Conservation (phyloP, 1,140 invertebrate species). For the Drosophila littoralis region DNA sequence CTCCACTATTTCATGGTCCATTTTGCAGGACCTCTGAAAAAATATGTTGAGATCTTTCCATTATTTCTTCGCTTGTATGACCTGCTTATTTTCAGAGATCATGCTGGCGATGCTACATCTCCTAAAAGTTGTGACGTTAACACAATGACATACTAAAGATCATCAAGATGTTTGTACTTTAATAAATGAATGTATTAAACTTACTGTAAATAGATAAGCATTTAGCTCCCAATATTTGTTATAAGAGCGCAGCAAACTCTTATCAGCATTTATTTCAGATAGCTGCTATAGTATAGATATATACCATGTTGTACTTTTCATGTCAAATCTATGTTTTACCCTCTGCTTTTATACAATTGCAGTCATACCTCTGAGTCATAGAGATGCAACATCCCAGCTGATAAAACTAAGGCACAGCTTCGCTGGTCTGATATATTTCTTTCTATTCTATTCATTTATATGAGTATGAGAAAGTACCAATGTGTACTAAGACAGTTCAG, state of each 20-base stretch:
- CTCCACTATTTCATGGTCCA: constrained; percentile 14
- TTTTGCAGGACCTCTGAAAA: constrained; percentile 1
- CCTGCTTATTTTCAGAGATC: neutral
- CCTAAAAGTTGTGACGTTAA: too few species aligned
- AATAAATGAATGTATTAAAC: too few species aligned
- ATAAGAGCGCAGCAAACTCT: too few species aligned
- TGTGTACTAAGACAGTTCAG: neutral
- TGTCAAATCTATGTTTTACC: neutral
- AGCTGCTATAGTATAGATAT: too few species aligned
- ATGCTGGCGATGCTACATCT: too few species aligned
- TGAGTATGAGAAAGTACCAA: neutral
- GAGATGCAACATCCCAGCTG: neutral
- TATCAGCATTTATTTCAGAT: too few species aligned
- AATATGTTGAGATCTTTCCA: neutral
- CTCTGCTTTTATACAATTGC: neutral
- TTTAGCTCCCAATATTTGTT: too few species aligned
- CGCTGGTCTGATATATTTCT: neutral
- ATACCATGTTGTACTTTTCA: neutral
- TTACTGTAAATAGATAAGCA: too few species aligned
- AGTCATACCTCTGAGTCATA: neutral
- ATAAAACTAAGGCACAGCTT: neutral
- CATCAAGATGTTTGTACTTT: too few species aligned
- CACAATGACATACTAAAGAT: too few species aligned
- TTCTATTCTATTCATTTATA: neutral
- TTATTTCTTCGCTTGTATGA: neutral